A percentile compares a stretch with the other conserved stretches of the same genome.
Evolutionary conservation across 2,888 invertebrate genomes (phyloP).

Genomic region (Watsonalla binaria): DNA sequence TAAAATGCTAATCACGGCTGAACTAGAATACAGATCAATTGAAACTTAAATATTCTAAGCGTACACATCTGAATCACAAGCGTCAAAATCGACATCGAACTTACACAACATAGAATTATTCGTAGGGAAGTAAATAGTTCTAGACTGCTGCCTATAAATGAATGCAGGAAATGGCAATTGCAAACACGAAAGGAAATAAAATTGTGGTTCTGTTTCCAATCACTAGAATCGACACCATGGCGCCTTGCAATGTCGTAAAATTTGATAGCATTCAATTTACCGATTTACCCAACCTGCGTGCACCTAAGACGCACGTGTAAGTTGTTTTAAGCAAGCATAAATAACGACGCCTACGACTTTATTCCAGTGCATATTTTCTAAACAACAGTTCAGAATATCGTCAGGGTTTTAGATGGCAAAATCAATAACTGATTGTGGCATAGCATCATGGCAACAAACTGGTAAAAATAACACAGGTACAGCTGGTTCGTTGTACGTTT

Average conservation of each 20-base stretch:
- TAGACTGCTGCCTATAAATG: slow-evolving; percentile 22
- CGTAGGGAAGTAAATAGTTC: too few species aligned
- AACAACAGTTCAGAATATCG: slow-evolving; percentile 11
- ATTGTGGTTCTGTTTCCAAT: slow-evolving; percentile 51
- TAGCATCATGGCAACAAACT: slow-evolving; percentile 55
- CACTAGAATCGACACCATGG: slow-evolving; percentile 50
- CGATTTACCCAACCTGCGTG: slow-evolving; percentile 32
- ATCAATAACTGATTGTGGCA: slow-evolving; percentile 26
- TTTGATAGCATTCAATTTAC: slow-evolving; percentile 60
- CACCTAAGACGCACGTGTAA: slow-evolving; percentile 19
- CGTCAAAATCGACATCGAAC: slow-evolving; percentile 12
- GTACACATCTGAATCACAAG: slow-evolving; percentile 12
- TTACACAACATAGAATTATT: too few species aligned
- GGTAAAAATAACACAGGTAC: slow-evolving; percentile 66
- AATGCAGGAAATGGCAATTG: slow-evolving; percentile 59
- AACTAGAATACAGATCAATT: slow-evolving; percentile 21
- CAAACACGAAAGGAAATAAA: slow-evolving; percentile 54
- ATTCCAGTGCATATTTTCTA: slow-evolving; percentile 3
- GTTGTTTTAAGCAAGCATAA: slow-evolving; percentile 24
- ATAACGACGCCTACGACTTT: slow-evolving; percentile 22
- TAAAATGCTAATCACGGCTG: slow-evolving; percentile 25
- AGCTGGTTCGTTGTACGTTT: slow-evolving; percentile 58
- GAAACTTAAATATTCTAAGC: slow-evolving; percentile 19
- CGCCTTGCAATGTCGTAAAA: slow-evolving; percentile 63
- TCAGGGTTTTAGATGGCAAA: slow-evolving; percentile 26